phyloP scores from a whole-genome alignment of 2,797 vertebrate species.

The Premnoplex brunnescens region DNA sequence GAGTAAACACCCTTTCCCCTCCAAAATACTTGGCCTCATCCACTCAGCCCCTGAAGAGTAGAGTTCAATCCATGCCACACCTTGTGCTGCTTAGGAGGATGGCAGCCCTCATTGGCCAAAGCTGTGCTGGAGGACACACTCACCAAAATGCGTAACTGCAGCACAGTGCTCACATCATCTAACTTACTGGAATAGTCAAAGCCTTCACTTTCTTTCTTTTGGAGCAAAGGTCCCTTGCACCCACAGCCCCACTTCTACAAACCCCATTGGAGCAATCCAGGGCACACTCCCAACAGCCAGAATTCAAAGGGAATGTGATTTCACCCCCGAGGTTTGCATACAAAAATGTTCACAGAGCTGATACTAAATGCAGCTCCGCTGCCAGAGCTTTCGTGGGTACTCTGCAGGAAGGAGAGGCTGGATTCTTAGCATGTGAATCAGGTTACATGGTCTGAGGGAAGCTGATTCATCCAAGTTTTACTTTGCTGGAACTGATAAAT shows the following conservation, averaged over 20 bases:
- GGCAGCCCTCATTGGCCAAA: background rate
- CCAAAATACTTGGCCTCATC: background rate
- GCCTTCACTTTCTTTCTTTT: background rate
- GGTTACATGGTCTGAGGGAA: background rate
- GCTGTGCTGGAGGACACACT: accelerated
- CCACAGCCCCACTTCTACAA: background rate
- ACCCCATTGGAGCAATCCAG: background rate
- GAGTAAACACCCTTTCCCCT: background rate
- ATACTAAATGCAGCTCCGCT: background rate
- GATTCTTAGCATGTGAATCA: conserved; percentile 21
- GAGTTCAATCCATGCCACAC: background rate
- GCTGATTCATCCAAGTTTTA: conserved; percentile 19
- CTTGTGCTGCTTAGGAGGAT: background rate
- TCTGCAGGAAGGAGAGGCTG: conserved; percentile 20
- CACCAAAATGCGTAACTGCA: background rate
- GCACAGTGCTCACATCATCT: background rate
- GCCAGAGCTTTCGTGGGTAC: background rate
- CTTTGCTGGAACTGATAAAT: accelerated
- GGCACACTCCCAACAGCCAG: background rate
- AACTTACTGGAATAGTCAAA: background rate
- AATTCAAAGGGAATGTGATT: background rate
- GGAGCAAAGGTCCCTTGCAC: background rate
- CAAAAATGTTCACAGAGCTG: background rate
- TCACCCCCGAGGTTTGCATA: background rate
- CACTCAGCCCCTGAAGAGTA: background rate